Conservation (phyloP, 1,140 invertebrate genomes). For the Pinna nobilis region DNA sequence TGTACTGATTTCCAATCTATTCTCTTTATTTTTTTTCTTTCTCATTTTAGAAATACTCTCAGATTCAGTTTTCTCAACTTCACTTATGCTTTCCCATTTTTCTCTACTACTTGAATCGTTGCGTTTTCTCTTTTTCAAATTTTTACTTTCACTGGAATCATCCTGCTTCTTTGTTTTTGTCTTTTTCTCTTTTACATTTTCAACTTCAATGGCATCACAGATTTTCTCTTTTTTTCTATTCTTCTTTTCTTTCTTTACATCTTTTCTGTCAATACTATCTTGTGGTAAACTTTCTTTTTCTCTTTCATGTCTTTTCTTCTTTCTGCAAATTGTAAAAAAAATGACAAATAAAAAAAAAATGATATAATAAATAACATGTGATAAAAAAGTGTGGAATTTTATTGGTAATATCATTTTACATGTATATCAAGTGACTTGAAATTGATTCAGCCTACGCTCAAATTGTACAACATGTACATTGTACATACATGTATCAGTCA, state of each 20-base stretch:
- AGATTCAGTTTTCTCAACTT: neutral
- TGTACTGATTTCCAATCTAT: neutral
- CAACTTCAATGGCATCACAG: neutral
- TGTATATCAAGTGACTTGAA: too few relatives aligned
- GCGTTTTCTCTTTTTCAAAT: neutral
- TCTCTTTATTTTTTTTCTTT: slow-evolving; percentile 11
- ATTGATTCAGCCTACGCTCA: too few relatives aligned
- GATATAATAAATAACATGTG: too few relatives aligned
- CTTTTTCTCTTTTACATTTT: neutral
- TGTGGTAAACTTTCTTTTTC: too few relatives aligned
- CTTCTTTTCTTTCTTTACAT: neutral
- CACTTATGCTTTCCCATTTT: neutral
- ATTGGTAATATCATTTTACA: too few relatives aligned
- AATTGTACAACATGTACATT: too few relatives aligned
- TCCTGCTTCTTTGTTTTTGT: neutral
- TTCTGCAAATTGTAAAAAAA: neutral
- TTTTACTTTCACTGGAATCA: neutral
- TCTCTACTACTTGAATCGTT: too few relatives aligned
- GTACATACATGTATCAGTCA: too few relatives aligned
- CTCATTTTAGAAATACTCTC: neutral
- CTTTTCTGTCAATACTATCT: neutral
- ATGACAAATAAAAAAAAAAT: too few relatives aligned
- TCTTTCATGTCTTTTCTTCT: neutral
- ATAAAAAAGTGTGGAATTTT: too few relatives aligned
- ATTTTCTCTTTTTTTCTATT: neutral